These are phyloP conservation scores for Saccopteryx leptura DNA, from an alignment of 2,113 vertebrate species.

Conservation along the genomic window DNA sequence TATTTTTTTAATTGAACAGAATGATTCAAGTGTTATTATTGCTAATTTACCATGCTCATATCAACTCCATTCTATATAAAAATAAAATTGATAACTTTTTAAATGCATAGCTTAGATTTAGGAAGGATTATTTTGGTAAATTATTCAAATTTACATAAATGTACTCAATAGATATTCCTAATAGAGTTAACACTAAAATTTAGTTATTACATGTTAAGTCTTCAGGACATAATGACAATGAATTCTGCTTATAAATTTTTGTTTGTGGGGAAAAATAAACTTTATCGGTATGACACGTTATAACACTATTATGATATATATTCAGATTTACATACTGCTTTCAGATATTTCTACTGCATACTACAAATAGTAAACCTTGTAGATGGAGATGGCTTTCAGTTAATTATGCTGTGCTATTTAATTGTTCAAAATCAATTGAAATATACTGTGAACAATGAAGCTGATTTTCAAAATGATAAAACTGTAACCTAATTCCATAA, in stretches of 20 bases:
- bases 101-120: neutral
- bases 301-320: neutral
- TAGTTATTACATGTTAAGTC: constrained; percentile 16
- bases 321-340: constrained; percentile 49
- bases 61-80: neutral
- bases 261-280: neutral
- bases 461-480: constrained; percentile 81
- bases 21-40: neutral
- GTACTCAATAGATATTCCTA: neutral
- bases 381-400: constrained; percentile 28
- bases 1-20: neutral
- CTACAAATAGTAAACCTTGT: constrained; percentile 52
- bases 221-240: constrained; percentile 3
- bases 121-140: neutral
- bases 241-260: neutral
- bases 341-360: constrained; percentile 68
- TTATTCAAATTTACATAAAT: neutral
- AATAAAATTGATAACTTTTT: constrained; percentile 32
- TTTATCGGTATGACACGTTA: constrained; percentile 30
- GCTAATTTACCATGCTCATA: neutral
- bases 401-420: constrained; percentile 73
- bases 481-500: constrained; percentile 80
- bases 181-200: neutral
- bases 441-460: constrained; percentile 69
- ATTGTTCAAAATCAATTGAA: constrained; percentile 70